Percentiles rank a stretch among this genome's conserved stretches.
Evolutionary conservation across 1,140 invertebrate species (phyloP).

Genomic region (Chrysopa pallens): DNA sequence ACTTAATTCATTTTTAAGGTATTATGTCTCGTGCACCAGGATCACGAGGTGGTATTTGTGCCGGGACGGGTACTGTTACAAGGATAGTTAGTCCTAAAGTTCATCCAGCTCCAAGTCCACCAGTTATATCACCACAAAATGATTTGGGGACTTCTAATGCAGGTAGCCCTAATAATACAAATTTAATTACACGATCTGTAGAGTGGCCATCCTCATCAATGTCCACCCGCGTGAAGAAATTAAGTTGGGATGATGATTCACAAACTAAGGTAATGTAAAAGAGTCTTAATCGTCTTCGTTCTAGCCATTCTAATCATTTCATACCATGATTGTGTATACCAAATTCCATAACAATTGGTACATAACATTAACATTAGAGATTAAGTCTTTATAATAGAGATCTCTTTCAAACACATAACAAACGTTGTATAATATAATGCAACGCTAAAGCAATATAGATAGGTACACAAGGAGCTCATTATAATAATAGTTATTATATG

Average conservation of each 20-base stretch:
- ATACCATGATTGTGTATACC: too few species aligned
- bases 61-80: neutral
- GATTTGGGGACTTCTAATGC: constrained; percentile 9
- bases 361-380: too few species aligned
- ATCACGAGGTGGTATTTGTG: constrained; percentile 2
- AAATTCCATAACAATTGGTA: too few species aligned
- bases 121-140: constrained; percentile 7
- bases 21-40: constrained; percentile 12
- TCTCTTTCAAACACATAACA: too few species aligned
- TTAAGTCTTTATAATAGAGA: too few species aligned
- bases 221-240: constrained; percentile 45
- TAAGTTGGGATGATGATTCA: constrained; percentile 52
- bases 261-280: constrained; percentile 2
- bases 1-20: constrained; percentile 6
- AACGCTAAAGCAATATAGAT: too few species aligned
- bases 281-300: too few species aligned
- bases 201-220: constrained; percentile 34
- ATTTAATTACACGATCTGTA: neutral
- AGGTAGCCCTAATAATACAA: neutral
- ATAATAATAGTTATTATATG: too few species aligned
- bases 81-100: constrained; percentile 19
- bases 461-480: too few species aligned
- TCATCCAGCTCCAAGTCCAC: constrained; percentile 19
- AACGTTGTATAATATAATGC: too few species aligned
- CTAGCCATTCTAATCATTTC: too few species aligned